Base-by-base conservation (phyloP, 2,113 vertebrate species). In the Gulo gulo region DNA sequence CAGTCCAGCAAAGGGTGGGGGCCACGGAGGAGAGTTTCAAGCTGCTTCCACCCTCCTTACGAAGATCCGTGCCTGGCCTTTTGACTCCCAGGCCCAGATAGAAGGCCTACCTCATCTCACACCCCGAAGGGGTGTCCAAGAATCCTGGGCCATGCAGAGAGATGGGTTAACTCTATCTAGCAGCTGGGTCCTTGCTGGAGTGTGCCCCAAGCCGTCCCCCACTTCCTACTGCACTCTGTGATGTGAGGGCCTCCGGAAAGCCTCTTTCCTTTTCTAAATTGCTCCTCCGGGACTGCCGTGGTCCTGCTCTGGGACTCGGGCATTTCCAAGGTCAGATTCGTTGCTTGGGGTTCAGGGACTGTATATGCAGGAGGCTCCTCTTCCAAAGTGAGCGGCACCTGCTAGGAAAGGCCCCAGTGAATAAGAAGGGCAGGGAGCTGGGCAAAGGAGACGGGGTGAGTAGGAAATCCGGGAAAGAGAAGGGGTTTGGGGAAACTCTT, bases 141-240 rank as follows among this genome's bases (percentile, higher is more conserved):
- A 89, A 45, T 42, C 80, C 42, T 36, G 80, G 21, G n/a, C 10
- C 52, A 59, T 3, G 6, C 12, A 36, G 29, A 47, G 23, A 73
- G 9, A 55, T 50, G 50, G 21, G 50, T n/a, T 55, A 39, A 4
- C 23, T 20, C 23, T 13, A 88, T 13, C 14, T 21, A 88, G 24
- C 1, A 15, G 7, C 57, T 0, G 23, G 36, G 7, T 79, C 29
- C 42, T 52, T 0, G 0, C 50, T 47, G 42, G 52, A 4, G 20
- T 24, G 79, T 8, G 14, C 11, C 26, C 39, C 50, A 45, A 73
- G 50, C 31, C 34, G 4, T 36, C 29, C 18, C 31, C 31, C 29
- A 18, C 55, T 9, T 59, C 21, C 61, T 74, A 10, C 42, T 11
- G 23, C 26, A 10, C 59, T 31, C n/a, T 57, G 47, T 20, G 73